phyloP scores from a whole-genome alignment of 2,797 vertebrate species.

The Poliocrania exsul region DNA sequence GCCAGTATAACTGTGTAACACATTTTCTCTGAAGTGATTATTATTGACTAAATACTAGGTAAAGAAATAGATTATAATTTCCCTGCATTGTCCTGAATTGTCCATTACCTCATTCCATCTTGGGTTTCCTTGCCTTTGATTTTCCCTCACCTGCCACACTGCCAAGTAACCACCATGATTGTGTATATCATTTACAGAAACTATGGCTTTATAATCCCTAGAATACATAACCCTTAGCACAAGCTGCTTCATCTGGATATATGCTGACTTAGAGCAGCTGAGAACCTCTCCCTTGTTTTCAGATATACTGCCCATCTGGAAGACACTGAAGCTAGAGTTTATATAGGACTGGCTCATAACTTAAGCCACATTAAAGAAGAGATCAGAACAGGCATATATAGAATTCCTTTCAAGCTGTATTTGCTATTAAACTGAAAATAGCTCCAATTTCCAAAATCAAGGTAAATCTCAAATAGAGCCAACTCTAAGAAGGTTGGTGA shows the following conservation, averaged over 20 bases:
- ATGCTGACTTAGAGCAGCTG: conserved; percentile 21
- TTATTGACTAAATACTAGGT: neutral
- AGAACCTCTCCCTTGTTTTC: conserved; percentile 9
- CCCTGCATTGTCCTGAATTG: neutral
- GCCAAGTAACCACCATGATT: neutral
- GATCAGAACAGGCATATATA: neutral
- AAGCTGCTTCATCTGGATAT: conserved; percentile 14
- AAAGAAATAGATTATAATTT: neutral
- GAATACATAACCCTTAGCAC: neutral
- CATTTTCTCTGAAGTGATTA: neutral
- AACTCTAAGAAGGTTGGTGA: neutral
- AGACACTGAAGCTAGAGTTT: conserved; percentile 17
- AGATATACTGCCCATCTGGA: conserved; percentile 60
- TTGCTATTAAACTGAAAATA: conserved; percentile 5
- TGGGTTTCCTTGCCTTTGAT: neutral
- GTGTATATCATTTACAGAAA: neutral
- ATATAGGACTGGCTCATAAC: neutral
- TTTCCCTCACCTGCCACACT: neutral
- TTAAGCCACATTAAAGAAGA: conserved; percentile 60
- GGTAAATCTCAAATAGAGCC: neutral
- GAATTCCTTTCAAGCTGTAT: conserved; percentile 24
- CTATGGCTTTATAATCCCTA: neutral
- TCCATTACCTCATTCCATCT: neutral
- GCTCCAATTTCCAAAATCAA: neutral
- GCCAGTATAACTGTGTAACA: neutral